These are phyloP conservation scores for Zaprionus lachaisei DNA, from an alignment of 1,140 invertebrate genomes.

Conservation along the genomic window DNA sequence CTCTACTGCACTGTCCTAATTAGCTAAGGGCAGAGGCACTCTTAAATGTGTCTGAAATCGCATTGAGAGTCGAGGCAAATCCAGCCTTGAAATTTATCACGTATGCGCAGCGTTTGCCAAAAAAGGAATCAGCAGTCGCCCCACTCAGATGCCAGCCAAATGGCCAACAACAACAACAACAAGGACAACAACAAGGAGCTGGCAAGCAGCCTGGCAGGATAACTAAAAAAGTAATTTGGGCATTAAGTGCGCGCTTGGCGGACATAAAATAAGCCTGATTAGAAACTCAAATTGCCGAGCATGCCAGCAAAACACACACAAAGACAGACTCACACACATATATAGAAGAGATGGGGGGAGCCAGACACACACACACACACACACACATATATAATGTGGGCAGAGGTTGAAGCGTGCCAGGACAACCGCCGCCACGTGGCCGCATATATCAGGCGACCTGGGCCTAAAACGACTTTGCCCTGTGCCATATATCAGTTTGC, in stretches of 20 bases:
- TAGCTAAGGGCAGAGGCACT: constrained; percentile 43
- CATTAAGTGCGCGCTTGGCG: constrained; percentile 71
- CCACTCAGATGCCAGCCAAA: constrained; percentile 18
- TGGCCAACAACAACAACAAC: constrained; percentile 27
- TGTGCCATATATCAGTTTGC: constrained; percentile 66
- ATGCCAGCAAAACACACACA: constrained; percentile 44
- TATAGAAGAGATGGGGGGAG: neutral
- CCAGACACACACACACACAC: neutral
- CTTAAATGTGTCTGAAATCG: constrained; percentile 28
- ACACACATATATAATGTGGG: constrained; percentile 3
- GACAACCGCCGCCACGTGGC: constrained; percentile 52
- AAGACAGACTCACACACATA: neutral
- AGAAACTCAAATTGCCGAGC: constrained; percentile 71
- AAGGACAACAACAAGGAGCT: constrained; percentile 2
- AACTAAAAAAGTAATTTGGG: constrained; percentile 81
- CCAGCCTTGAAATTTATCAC: constrained; percentile 68
- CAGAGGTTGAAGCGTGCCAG: constrained; percentile 20
- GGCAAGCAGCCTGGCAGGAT: constrained; percentile 5
- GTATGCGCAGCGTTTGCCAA: constrained; percentile 56
- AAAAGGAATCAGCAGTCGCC: constrained; percentile 40
- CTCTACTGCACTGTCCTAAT: constrained; percentile 57
- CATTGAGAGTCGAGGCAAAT: neutral
- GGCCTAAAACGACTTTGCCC: constrained; percentile 73
- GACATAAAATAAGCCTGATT: constrained; percentile 82
- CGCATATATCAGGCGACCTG: constrained; percentile 72